These are phyloP conservation scores for Meloidogyne hapla DNA, from an alignment of 1,140 invertebrate genomes.

Conservation along the genomic window DNA sequence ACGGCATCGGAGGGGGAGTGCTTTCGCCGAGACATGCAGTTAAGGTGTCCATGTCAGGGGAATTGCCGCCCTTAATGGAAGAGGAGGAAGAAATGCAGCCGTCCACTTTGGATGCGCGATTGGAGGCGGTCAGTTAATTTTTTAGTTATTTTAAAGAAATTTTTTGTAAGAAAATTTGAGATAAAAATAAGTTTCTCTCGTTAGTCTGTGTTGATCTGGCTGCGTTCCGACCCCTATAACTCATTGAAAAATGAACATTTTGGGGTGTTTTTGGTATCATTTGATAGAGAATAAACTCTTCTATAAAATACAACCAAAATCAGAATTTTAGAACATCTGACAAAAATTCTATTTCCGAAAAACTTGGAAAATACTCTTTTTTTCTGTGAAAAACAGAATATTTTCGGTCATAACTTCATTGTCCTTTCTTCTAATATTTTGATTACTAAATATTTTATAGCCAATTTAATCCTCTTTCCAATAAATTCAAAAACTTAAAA, in stretches of 20 bases:
- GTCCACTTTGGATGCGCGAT: constrained; percentile 11
- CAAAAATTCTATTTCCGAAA: no score
- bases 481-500: background rate
- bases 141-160: no score
- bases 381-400: background rate
- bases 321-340: no score
- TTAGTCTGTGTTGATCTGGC: no score
- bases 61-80: constrained; percentile 21
- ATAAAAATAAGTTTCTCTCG: no score
- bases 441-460: background rate
- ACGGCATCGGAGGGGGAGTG: background rate
- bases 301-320: no score
- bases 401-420: background rate
- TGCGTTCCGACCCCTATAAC: no score
- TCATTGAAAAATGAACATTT: no score
- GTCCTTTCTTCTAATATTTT: background rate
- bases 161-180: no score
- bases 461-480: background rate
- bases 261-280: no score
- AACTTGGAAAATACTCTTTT: background rate
- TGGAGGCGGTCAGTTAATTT: constrained; percentile 2
- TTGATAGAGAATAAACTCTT: no score
- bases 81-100: constrained; percentile 21
- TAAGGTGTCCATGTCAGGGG: constrained; percentile 25
- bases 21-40: constrained; percentile 12